phyloP scores from a whole-genome alignment of 2,888 invertebrate genomes.

The Chironomus riparius region DNA sequence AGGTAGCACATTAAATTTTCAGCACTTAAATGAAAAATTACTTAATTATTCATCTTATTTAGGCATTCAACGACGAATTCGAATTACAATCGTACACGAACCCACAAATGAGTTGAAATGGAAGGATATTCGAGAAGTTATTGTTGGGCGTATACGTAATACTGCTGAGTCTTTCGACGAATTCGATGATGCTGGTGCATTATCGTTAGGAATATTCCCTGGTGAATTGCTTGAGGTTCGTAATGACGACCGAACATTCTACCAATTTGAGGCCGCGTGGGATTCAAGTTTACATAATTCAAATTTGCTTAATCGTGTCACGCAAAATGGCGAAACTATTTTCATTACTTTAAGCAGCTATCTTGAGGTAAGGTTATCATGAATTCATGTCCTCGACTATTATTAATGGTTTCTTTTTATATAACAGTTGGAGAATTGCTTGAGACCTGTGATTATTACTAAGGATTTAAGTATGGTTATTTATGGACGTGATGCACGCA shows the following conservation, averaged over 20 bases:
- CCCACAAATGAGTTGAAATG: conserved; percentile 84
- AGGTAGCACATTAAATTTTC: conserved; percentile 51
- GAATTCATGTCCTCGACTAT: not conserved
- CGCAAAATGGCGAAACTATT: conserved; percentile 91
- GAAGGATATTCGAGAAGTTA: conserved; percentile 94
- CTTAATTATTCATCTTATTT: conserved; percentile 62
- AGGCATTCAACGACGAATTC: conserved; percentile 95
- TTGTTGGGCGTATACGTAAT: conserved; percentile 84
- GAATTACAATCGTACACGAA: conserved; percentile 95
- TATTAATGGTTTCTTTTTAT: not conserved
- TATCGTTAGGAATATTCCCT: conserved; percentile 93
- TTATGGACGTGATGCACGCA: conserved; percentile 88
- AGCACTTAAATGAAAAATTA: conserved; percentile 46
- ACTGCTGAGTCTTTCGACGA: conserved; percentile 83
- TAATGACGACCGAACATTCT: conserved; percentile 74
- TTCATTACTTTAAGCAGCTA: conserved; percentile 99
- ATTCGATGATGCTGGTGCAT: conserved; percentile 81
- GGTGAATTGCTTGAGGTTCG: conserved; percentile 87
- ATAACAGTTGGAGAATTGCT: conserved; percentile 87
- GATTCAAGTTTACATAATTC: conserved; percentile 99
- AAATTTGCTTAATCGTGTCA: conserved; percentile 86
- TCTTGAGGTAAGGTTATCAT: conserved; percentile 62
- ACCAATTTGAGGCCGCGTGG: conserved; percentile 99
- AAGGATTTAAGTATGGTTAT: conserved; percentile 97
- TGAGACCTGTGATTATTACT: conserved; percentile 95